Conservation (phyloP, 2,113 vertebrate species). For the Hemiscyllium ocellatum region DNA sequence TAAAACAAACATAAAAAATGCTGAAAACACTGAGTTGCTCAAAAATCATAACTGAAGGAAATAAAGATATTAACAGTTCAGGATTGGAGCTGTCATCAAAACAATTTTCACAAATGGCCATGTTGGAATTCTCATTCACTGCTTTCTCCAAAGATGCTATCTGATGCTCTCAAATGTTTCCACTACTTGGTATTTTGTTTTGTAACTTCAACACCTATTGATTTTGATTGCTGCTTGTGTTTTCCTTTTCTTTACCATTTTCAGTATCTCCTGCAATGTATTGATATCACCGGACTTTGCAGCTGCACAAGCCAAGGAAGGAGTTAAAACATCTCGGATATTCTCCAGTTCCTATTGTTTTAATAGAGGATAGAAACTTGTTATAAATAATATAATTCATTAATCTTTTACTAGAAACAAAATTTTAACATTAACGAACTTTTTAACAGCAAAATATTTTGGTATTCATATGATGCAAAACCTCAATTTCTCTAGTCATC, state of each 20-base stretch:
- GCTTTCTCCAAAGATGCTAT: too few species aligned
- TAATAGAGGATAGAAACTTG: not conserved
- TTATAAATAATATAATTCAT: not conserved
- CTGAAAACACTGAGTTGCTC: too few species aligned
- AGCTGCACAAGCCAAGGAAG: conserved; percentile 76
- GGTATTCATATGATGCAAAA: not conserved
- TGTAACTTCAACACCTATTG: not conserved
- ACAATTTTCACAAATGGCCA: too few species aligned
- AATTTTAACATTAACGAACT: not conserved
- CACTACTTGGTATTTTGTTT: too few species aligned
- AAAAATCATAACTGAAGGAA: too few species aligned
- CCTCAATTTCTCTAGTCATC: too few species aligned
- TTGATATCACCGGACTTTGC: conserved; percentile 71
- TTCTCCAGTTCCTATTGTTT: conserved; percentile 69
- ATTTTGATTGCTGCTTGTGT: not conserved
- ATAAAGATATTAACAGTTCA: too few species aligned
- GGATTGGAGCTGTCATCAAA: too few species aligned
- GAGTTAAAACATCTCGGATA: conserved; percentile 65
- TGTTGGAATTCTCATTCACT: too few species aligned
- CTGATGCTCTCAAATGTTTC: too few species aligned
- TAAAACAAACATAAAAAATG: too few species aligned
- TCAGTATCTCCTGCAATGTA: conserved; percentile 62
- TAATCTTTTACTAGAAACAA: not conserved
- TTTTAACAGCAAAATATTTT: not conserved
- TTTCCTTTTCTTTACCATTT: conserved; percentile 65